Evolutionary conservation across 2,113 vertebrate species (phyloP), one percentile per base, ranked within the genome.

Genomic region (Monopterus albus): DNA sequence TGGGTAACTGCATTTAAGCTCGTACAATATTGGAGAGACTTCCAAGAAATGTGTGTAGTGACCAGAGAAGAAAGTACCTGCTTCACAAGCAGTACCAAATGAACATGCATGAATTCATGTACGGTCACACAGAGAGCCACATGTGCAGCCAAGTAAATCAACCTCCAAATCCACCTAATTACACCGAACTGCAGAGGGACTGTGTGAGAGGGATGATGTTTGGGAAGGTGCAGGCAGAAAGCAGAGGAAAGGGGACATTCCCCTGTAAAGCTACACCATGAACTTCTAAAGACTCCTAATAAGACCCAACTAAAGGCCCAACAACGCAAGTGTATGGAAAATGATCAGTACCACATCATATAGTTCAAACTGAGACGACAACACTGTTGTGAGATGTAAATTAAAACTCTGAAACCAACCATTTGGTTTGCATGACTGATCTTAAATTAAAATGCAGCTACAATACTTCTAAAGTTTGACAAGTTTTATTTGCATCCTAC

Each of bases 271-370:
- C 79, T 73, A 74, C 56, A 79, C 63, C 77, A 81, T 74, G 25
- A 82, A 89, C 90, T 88, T 90, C 90, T 86, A 89, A 90, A 81
- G 84, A 81, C 77, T 79, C 64, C 47, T 77, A 82, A 82, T 84
- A 79, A 78, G 79, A 81, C 88, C 83, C 85, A 82, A 84, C 29
- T 80, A 82, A 82, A 76, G 83, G 53, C 63, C 47, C 65, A 65
- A 80, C 64, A 61, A 82, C 76, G 71, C 38, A 8, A 52, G 62
- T 76, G 79, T 76, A 85, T 78, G 76, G 73, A 78, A 81, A 85
- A 87, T 75, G 40, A 78, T 79, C 67, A 26, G 68, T 68, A 70
- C 79, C 77, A 87, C 78, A n/a, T 81, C 75, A 71, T 81, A 85
- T 83, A 36, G 51, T 78, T 75, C 56, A 72, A 80, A 71, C 63